Evolutionary conservation across 37 sponge, comb jelly and placozoan species (phyloP).

Genomic region (Chondrilla cf. caribensis): DNA sequence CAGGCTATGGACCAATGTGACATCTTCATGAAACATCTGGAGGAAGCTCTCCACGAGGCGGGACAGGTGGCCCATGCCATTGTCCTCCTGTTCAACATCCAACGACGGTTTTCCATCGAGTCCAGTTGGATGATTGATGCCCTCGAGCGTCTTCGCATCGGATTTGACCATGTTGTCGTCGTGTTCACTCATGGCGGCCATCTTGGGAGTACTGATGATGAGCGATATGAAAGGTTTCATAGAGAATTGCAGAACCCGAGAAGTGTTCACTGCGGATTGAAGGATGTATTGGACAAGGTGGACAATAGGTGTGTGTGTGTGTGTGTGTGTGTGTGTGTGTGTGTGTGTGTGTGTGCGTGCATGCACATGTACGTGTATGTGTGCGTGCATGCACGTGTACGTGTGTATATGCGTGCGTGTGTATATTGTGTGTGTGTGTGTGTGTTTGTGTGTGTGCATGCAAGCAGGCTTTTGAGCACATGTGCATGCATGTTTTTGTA

Average conservation of each 20-base stretch:
- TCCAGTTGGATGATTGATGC: not conserved
- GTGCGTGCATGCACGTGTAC: not conserved
- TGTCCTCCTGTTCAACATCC: not conserved
- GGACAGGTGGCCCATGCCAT: not conserved
- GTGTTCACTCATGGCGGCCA: conserved; percentile 10
- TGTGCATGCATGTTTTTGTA: no score
- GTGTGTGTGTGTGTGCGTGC: not conserved
- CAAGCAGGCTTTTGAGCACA: no score
- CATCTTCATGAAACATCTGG: not conserved
- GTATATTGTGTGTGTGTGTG: not conserved
- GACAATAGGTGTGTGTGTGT: conserved; percentile 12
- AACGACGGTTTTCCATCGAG: not conserved
- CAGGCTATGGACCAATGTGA: not conserved
- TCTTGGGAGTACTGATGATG: not conserved
- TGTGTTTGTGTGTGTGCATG: no score
- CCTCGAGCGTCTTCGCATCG: not conserved
- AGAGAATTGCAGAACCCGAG: not conserved
- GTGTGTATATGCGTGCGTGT: not conserved
- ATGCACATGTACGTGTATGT: not conserved
- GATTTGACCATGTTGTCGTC: not conserved
- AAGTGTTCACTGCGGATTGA: not conserved
- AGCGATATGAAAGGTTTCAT: not conserved
- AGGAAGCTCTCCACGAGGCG: conserved; percentile 4
- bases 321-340: not conserved
- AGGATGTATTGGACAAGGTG: not conserved